These are phyloP conservation scores for Harlomillsia oculata DNA, from an alignment of 1,140 invertebrate genomes.

Conservation along the genomic window DNA sequence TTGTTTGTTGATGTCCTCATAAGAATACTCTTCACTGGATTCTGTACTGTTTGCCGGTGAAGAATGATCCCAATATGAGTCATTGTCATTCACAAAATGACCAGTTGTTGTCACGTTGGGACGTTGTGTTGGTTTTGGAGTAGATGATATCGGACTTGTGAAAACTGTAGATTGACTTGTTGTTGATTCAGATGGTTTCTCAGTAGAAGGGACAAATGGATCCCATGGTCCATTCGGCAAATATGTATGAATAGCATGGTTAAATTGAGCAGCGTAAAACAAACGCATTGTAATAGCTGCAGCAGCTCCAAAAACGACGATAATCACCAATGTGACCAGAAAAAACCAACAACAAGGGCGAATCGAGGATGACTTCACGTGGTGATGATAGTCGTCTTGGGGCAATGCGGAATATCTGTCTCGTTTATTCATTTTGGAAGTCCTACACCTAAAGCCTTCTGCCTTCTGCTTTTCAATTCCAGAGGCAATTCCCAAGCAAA, in stretches of 20 bases:
- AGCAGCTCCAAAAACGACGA: constrained; percentile 9
- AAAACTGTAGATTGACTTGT: too few relatives aligned
- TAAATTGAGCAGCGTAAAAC: constrained; percentile 9
- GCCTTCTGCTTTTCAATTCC: too few relatives aligned
- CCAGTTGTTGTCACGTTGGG: not conserved
- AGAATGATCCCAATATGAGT: not conserved
- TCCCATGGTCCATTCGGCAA: too few relatives aligned
- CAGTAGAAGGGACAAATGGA: too few relatives aligned
- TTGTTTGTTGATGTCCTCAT: not conserved
- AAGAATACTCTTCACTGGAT: not conserved
- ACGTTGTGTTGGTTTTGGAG: not conserved
- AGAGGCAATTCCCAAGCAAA: too few relatives aligned
- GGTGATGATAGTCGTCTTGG: constrained; percentile 22
- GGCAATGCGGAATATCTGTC: constrained; percentile 12
- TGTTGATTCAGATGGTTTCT: too few relatives aligned
- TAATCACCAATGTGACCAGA: not conserved
- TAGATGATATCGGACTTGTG: not conserved
- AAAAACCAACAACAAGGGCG: constrained; percentile 5
- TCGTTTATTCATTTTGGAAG: too few relatives aligned
- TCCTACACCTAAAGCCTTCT: too few relatives aligned
- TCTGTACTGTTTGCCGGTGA: not conserved
- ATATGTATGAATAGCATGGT: not conserved
- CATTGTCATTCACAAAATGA: not conserved
- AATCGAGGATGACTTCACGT: not conserved
- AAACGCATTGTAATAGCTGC: not conserved